phyloP scores from a whole-genome alignment of 2,888 invertebrate species.

The Callyntrura sp. region DNA sequence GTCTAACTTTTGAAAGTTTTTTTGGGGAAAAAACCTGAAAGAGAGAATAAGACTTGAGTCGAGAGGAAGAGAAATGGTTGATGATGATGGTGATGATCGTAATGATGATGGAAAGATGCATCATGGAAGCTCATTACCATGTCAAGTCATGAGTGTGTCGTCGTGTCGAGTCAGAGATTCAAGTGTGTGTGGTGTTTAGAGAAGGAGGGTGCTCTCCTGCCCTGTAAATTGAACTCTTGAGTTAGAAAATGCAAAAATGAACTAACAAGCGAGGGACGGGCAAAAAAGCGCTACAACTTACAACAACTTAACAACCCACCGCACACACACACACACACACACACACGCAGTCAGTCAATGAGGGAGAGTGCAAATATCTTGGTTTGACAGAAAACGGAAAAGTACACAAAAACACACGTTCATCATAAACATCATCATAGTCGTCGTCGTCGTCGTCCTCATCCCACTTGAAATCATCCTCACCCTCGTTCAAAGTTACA shows the following conservation, averaged over 20 bases:
- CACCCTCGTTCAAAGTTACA: too few species aligned
- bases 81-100: conserved; percentile 10
- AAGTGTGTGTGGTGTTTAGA: not conserved
- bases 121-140: conserved; percentile 15
- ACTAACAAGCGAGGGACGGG: not conserved
- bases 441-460: too few species aligned
- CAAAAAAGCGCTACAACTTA: conserved; percentile 22
- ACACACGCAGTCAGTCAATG: not conserved
- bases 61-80: not conserved
- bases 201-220: not conserved
- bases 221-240: conserved; percentile 12
- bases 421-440: too few species aligned
- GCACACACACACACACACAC: not conserved
- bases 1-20: conserved; percentile 1
- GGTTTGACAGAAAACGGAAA: too few species aligned
- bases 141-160: not conserved
- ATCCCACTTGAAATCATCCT: too few species aligned
- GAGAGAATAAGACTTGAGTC: not conserved
- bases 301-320: too few species aligned
- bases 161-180: not conserved
- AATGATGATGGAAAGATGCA: conserved; percentile 12
- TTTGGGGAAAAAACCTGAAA: conserved; percentile 18
- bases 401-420: not conserved
- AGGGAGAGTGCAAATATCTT: too few species aligned
- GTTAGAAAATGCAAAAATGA: not conserved